Percentiles rank a stretch among this genome's conserved stretches.
Evolutionary conservation across 2,113 vertebrate genomes (phyloP).

Genomic region (Aldabrachelys gigantea): DNA sequence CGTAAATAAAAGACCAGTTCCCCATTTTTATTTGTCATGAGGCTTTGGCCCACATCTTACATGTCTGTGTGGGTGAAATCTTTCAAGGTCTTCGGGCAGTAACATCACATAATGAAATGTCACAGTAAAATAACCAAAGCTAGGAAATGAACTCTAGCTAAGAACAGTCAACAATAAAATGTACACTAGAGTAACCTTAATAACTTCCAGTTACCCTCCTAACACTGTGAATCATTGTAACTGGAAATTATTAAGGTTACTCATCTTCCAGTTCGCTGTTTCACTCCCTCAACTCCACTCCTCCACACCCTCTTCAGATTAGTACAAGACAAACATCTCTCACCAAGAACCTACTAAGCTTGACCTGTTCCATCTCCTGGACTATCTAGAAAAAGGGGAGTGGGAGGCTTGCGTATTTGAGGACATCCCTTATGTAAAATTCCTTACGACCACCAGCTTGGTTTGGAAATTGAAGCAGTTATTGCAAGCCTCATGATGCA

Average conservation of each 20-base stretch:
- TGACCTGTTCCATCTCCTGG: neutral
- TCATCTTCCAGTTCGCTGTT: neutral
- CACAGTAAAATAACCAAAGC: neutral
- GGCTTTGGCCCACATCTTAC: neutral
- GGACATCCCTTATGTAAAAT: neutral
- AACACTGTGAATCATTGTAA: no score
- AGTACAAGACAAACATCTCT: neutral
- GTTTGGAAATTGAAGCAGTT: neutral
- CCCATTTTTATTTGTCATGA: neutral
- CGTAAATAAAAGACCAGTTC: neutral
- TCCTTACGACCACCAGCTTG: neutral
- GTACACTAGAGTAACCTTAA: neutral
- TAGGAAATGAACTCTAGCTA: neutral
- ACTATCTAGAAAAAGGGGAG: neutral
- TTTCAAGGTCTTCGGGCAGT: neutral
- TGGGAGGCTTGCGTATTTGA: neutral
- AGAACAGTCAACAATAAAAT: neutral
- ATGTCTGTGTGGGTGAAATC: neutral
- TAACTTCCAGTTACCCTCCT: no score
- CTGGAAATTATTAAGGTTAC: neutral
- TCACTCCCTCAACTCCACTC: neutral
- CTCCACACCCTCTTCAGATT: neutral
- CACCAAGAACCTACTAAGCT: neutral
- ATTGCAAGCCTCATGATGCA: neutral
- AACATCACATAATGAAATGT: neutral